phyloP scores from a whole-genome alignment of 2,888 invertebrate species.

The Drosophila phalerata region DNA sequence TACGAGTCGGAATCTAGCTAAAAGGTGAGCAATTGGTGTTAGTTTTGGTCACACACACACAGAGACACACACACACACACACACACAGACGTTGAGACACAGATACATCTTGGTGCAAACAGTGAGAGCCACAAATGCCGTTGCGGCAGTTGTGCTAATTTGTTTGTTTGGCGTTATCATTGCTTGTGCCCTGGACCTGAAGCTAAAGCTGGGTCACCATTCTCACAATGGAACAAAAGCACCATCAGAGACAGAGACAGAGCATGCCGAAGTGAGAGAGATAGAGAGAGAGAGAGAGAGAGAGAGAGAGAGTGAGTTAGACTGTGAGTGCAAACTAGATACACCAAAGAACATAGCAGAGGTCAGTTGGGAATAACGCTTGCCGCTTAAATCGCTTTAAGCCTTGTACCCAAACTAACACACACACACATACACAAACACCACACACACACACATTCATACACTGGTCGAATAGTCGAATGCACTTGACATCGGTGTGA shows the following conservation, averaged over 20 bases:
- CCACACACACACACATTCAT: background rate
- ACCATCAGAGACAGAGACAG: conserved; percentile 13
- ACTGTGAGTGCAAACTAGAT: conserved; percentile 6
- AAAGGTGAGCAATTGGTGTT: conserved; percentile 80
- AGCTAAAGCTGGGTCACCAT: conserved; percentile 62
- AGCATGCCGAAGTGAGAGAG: background rate
- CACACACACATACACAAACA: background rate
- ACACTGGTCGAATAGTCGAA: conserved; percentile 9
- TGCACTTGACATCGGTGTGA: conserved; percentile 1
- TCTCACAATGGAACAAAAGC: conserved; percentile 62
- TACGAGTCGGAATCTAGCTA: conserved; percentile 57
- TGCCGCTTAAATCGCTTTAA: conserved; percentile 28
- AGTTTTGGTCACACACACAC: conserved; percentile 57
- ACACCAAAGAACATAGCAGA: conserved; percentile 26
- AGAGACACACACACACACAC: conserved; percentile 15
- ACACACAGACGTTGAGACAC: conserved; percentile 3
- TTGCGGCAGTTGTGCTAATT: conserved; percentile 81
- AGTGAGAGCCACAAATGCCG: conserved; percentile 52
- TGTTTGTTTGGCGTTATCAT: conserved; percentile 80
- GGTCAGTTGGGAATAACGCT: conserved; percentile 37
- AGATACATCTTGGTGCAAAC: conserved; percentile 41
- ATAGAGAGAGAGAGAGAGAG: background rate
- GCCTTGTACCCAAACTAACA: background rate
- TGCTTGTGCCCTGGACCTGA: conserved; percentile 59
- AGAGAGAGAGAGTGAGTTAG: conserved; percentile 4